These are phyloP conservation scores for Onychomys leucogaster DNA, from an alignment of 2,797 vertebrate genomes.

Conservation along the genomic window DNA sequence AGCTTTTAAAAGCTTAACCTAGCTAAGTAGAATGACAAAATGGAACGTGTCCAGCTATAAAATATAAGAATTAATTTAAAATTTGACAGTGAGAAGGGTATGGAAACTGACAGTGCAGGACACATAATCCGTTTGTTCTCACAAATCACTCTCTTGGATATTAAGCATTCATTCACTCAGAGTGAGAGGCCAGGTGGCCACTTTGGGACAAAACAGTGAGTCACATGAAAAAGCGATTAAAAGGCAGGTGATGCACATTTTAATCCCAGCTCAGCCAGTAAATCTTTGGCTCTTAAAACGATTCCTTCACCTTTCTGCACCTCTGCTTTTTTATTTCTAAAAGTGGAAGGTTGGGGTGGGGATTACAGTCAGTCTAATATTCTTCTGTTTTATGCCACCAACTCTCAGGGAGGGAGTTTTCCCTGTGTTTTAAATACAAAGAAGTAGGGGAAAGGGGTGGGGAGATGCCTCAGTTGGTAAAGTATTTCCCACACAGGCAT, in stretches of 20 bases:
- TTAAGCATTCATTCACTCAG: constrained; percentile 21
- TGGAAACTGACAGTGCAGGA: background rate
- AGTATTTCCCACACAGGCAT: too few relatives aligned
- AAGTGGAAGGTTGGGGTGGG: background rate
- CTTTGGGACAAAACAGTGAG: background rate
- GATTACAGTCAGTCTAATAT: background rate
- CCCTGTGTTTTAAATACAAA: background rate
- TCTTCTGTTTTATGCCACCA: background rate
- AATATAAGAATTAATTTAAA: constrained; percentile 26
- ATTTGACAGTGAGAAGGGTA: background rate
- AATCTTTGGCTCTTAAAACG: background rate
- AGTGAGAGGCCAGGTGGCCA: background rate
- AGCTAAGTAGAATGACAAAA: constrained; percentile 45
- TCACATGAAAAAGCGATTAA: background rate
- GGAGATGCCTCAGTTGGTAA: background rate
- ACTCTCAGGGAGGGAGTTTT: background rate
- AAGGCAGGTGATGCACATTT: background rate
- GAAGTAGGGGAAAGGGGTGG: background rate
- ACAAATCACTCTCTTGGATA: constrained; percentile 26
- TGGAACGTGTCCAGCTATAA: background rate
- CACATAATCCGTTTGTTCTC: constrained; percentile 7
- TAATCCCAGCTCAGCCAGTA: background rate
- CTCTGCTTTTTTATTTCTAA: background rate
- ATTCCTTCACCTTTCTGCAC: background rate
- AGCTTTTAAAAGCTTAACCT: constrained; percentile 69